Conservation (phyloP, 2,888 invertebrate species). For the Tupiocoris notatus region DNA sequence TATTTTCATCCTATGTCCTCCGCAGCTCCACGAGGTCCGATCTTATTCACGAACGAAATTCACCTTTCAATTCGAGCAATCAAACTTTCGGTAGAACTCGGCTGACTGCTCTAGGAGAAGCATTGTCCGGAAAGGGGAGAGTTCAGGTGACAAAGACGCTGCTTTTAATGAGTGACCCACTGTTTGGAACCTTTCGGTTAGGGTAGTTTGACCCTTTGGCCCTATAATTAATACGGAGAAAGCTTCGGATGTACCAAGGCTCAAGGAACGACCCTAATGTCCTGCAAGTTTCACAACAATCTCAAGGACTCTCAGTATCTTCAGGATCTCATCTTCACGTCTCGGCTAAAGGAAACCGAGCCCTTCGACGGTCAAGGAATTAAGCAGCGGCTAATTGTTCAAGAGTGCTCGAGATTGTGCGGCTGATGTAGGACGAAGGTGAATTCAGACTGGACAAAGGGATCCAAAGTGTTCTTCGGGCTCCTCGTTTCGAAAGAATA, state of each 20-base stretch:
- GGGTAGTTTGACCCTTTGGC: constrained; percentile 2
- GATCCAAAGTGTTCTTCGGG: too few relatives aligned
- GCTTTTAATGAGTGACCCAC: constrained; percentile 40
- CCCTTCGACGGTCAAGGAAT: background rate
- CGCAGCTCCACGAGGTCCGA: background rate
- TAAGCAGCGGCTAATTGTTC: background rate
- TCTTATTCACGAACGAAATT: background rate
- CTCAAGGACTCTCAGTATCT: background rate
- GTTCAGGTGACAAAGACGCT: constrained; percentile 39
- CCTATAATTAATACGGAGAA: constrained; percentile 31
- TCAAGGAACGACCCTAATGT: background rate
- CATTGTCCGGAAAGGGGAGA: background rate
- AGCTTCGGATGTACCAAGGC: constrained; percentile 28
- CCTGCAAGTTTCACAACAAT: background rate
- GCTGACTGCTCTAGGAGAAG: background rate
- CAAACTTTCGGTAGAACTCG: background rate
- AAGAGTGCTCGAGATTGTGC: background rate
- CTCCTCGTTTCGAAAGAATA: too few relatives aligned
- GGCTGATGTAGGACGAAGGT: background rate
- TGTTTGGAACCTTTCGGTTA: constrained; percentile 21
- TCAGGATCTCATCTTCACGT: too few relatives aligned
- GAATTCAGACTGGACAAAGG: background rate
- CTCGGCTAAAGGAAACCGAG: background rate
- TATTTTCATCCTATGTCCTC: background rate
- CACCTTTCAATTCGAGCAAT: background rate